phyloP scores from a whole-genome alignment of 2,113 vertebrate species.

The Rana temporaria region DNA sequence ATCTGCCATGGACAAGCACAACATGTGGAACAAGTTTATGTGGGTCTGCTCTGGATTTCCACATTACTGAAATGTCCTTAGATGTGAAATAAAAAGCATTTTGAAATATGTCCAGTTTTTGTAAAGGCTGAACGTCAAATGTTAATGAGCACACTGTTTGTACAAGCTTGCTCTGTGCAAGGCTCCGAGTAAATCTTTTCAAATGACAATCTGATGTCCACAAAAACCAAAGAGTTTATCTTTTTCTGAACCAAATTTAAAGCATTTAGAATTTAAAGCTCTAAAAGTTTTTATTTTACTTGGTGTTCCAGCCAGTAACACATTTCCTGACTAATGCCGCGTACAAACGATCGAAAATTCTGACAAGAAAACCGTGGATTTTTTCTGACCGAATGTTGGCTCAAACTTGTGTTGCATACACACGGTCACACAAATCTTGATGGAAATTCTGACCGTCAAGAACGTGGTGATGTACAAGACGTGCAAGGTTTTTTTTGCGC shows the following conservation, averaged over 20 bases:
- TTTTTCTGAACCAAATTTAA: background rate
- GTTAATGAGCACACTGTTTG: conserved; percentile 70
- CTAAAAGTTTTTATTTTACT: too few species aligned
- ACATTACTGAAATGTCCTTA: conserved; percentile 56
- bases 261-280: too few species aligned
- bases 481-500: too few species aligned
- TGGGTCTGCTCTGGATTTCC: conserved; percentile 45
- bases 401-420: too few species aligned
- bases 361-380: too few species aligned
- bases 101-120: conserved; percentile 71
- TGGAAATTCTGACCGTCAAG: too few species aligned
- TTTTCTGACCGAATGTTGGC: too few species aligned
- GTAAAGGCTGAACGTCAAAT: conserved; percentile 67
- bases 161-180: conserved; percentile 63
- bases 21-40: conserved; percentile 56
- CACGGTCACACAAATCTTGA: too few species aligned
- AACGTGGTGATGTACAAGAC: too few species aligned
- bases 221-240: background rate
- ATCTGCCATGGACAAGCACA: conserved; percentile 60
- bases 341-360: too few species aligned
- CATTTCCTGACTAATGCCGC: too few species aligned
- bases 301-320: too few species aligned
- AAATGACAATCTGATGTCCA: conserved; percentile 54
- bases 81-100: conserved; percentile 69
- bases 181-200: conserved; percentile 68